These are phyloP conservation scores for Brachionichthys hirsutus DNA, from an alignment of 2,113 vertebrate genomes.

Conservation along the genomic window DNA sequence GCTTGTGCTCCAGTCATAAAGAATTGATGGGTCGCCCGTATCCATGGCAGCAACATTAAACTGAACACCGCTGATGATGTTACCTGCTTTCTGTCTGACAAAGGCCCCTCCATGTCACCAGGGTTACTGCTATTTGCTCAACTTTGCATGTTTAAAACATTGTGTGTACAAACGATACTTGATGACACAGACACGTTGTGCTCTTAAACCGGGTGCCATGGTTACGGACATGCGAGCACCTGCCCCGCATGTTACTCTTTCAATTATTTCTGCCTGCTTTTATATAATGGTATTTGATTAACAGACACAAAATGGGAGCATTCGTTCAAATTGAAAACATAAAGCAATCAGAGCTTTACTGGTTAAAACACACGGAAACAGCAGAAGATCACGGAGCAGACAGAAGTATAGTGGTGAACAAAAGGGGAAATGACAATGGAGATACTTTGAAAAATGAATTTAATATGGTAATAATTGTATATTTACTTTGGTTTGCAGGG, in stretches of 20 bases:
- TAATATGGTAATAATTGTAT: conserved; percentile 83
- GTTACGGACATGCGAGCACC: conserved; percentile 87
- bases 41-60: conserved; percentile 83
- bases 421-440: conserved; percentile 73
- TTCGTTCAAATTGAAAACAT: conserved; percentile 82
- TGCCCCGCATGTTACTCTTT: conserved; percentile 81
- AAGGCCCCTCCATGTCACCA: conserved; percentile 71
- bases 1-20: conserved; percentile 73
- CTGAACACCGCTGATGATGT: conserved; percentile 74
- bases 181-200: conserved; percentile 76
- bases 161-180: conserved; percentile 82
- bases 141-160: conserved; percentile 79
- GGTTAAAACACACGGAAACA: conserved; percentile 67
- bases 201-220: conserved; percentile 73
- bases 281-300: conserved; percentile 84
- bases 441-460: conserved; percentile 83
- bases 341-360: conserved; percentile 77
- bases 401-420: conserved; percentile 52
- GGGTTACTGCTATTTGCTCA: conserved; percentile 85
- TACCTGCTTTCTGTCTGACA: conserved; percentile 78
- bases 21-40: conserved; percentile 78
- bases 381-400: conserved; percentile 50
- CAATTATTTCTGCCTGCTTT: conserved; percentile 78
- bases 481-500: conserved; percentile 83
- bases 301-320: conserved; percentile 73